These are phyloP conservation scores for Creontiades dilutus DNA, from an alignment of 2,888 invertebrate species.

Conservation along the genomic window DNA sequence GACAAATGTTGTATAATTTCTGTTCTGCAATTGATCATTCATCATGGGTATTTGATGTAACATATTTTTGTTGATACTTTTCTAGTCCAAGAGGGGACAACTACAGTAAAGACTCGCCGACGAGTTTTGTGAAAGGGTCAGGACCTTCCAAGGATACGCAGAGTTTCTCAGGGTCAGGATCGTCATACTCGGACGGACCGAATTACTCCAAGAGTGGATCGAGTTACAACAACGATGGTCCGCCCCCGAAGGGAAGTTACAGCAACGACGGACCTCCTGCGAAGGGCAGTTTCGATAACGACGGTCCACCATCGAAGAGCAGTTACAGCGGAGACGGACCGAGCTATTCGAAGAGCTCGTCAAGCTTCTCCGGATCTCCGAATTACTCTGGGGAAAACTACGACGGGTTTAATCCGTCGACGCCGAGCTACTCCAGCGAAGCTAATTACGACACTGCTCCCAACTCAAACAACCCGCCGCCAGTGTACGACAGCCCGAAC, in stretches of 20 bases:
- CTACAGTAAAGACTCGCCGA: conserved; percentile 28
- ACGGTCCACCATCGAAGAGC: background rate
- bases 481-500: conserved; percentile 48
- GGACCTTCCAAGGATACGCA: background rate
- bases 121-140: background rate
- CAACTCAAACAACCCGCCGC: conserved; percentile 43
- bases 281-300: background rate
- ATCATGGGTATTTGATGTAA: background rate
- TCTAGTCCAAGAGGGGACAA: conserved; percentile 2
- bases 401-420: background rate
- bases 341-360: conserved; percentile 20
- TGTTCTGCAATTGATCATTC: too few relatives aligned
- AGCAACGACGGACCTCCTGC: conserved; percentile 27
- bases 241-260: conserved; percentile 14
- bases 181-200: background rate
- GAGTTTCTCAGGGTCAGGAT: background rate
- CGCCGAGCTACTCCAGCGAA: background rate
- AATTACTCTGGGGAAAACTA: conserved; percentile 55
- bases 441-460: conserved; percentile 19
- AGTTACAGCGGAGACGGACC: conserved; percentile 34
- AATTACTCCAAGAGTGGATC: conserved; percentile 31
- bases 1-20: too few relatives aligned
- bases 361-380: background rate
- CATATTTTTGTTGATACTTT: background rate
- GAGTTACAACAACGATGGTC: background rate